Evolutionary conservation across 2,797 vertebrate genomes (phyloP), one percentile per base, ranked within the genome.

Genomic region (Coluber constrictor): DNA sequence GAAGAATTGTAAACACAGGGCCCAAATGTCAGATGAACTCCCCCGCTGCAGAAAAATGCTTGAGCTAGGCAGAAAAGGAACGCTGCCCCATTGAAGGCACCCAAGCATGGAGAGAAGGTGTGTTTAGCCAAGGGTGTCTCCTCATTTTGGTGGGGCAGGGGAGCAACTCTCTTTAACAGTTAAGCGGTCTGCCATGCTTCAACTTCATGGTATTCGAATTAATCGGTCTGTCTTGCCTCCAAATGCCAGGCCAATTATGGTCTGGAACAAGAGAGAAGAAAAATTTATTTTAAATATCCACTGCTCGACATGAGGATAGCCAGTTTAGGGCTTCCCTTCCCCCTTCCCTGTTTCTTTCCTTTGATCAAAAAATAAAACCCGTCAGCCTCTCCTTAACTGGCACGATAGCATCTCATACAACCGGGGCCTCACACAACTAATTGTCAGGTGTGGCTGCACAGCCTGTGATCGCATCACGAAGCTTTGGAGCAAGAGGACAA

Each of bases 311-410:
- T 29, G n/a, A n/a, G 27, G 86, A 25, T 11, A 12, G 37, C 5
- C 1, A 12, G 8, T 23, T 89, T 27, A 16, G 88, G 23, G 0
- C 12, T 1, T 5, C 7, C 23, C 9, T 0, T 57, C 37, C 1
- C 11, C 18, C 0, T n/a, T 6, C 51, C 32, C 32, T 27, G 12
- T n/a, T 16, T 43, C 51, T 87, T 37, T 23, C 23, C 59, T 43
- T 60, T 23, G 47, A 10, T 20, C 25, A 11, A 54, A 54, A 54
- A 54, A 54, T 10, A 54, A 54, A 54, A 54, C 51, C 9, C 55
- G 13, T 15, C 55, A 37, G 20, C 1, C 15, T 32, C 32, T 18
- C 57, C 20, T 8, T 18, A 8, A 1, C 1, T 43, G 27, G 37
- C 13, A 15, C 0, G 63, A 79, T 60, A 90, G 37, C 29, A 90